Evolutionary conservation across 2,888 invertebrate species (phyloP), one percentile per base, ranked within the genome.

Genomic region (Synanthedon andrenaeformis): DNA sequence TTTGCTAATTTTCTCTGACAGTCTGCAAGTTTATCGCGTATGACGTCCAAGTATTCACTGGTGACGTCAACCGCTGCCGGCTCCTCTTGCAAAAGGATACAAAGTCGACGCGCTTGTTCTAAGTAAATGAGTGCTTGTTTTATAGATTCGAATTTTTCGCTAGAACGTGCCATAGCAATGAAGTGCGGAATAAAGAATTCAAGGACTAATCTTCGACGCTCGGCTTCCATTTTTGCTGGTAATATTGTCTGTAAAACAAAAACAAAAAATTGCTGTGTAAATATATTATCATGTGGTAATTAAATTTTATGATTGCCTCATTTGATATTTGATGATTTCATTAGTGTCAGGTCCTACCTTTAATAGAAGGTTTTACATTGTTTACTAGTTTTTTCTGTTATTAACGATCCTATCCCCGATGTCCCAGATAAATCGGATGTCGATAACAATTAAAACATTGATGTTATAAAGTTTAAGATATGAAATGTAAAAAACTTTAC

Each of bases 181-280:
- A 93, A 92, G 65, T 94, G 93, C 14, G 90, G 84, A 52, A 94
- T 90, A 63, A 95, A 92, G 65, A 92, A 91, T 66, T 91, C 90
- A 0, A 94, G 73, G 1, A 94, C 82, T 54, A 89, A 75, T n/a
- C 90, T 86, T 51, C 91, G 85, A 52, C 92, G 88, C 56, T 90
- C 83, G 2, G 88, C 69, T 54, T 92, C 91, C 71, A 93, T 73
- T 66, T 79, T 82, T 8, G 69, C 52, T 28, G 85, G 84, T 56
- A 88, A 55, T 57, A 79, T 77, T 56, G 78, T 72, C 89, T 89
- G 76, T 45, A 1, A 23, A 23, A 23, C 1, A 23, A 78, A 81
- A 57, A 51, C n/a, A 52, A n/a, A 42, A 42, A 6, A 13, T 2
- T 2, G 10, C 35, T 35, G 35, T 35, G 35, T 10, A 35, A 28